These are phyloP conservation scores for Plectus sambesii DNA, from an alignment of 1,140 invertebrate genomes.

Conservation along the genomic window DNA sequence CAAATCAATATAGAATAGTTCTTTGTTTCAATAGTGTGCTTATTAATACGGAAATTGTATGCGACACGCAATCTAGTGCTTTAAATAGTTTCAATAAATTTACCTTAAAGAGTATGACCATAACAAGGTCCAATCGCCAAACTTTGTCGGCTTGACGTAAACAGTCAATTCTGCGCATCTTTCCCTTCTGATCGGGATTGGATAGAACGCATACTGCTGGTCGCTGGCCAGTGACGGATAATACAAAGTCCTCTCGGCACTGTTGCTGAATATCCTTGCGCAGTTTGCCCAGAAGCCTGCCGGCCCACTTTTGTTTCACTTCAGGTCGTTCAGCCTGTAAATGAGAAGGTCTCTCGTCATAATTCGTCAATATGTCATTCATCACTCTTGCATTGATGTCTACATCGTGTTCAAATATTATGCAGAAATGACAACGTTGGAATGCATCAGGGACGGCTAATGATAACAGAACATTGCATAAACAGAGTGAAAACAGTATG, in stretches of 20 bases:
- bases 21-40: no score
- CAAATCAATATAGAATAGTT: background rate
- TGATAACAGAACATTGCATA: constrained; percentile 8
- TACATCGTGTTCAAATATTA: no score
- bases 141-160: constrained; percentile 97
- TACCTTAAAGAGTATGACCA: constrained; percentile 98
- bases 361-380: no score
- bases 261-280: constrained; percentile 98
- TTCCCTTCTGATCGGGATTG: constrained; percentile 98
- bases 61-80: no score
- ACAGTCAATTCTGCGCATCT: constrained; percentile 98
- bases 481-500: background rate
- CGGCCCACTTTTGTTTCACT: constrained; percentile 99
- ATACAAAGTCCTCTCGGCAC: constrained; percentile 90
- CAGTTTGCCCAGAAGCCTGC: constrained; percentile 84
- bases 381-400: no score
- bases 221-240: constrained; percentile 92
- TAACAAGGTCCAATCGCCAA: constrained; percentile 95
- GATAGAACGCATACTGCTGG: constrained; percentile 84
- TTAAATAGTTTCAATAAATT: background rate
- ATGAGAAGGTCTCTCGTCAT: no score
- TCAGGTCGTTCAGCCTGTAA: constrained; percentile 88
- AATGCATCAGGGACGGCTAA: constrained; percentile 15
- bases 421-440: constrained; percentile 15
- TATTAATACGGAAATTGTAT: no score